phyloP scores from a whole-genome alignment of 2,797 vertebrate species.

The Helicolenus hilgendorfi region DNA sequence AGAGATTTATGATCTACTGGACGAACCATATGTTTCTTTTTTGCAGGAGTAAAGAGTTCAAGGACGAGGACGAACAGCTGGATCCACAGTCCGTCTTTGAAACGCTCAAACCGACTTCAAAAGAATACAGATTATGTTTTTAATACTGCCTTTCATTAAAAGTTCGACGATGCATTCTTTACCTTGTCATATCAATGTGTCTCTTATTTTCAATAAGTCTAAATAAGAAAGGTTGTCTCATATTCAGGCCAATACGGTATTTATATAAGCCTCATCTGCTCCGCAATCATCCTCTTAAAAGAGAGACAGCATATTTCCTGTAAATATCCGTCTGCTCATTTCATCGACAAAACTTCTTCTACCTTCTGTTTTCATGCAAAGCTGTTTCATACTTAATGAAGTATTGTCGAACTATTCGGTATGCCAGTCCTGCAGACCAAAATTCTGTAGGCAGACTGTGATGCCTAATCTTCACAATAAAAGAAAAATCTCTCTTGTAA shows the following conservation, averaged over 20 bases:
- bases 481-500: not conserved
- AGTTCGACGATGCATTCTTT: not conserved
- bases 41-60: not conserved
- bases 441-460: not conserved
- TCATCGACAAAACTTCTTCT: not conserved
- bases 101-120: not conserved
- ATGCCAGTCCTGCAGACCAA: not conserved
- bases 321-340: not conserved
- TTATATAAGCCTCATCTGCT: not conserved
- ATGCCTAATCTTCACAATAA: slow-evolving; percentile 10
- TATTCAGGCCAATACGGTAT: not conserved
- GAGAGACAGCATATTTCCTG: not conserved
- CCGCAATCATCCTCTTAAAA: not conserved
- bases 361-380: not conserved
- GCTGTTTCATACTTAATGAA: not conserved
- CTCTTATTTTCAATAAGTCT: not conserved
- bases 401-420: not conserved
- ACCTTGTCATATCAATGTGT: not conserved
- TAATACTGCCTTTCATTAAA: not conserved
- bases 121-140: not conserved
- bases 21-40: not conserved
- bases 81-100: not conserved
- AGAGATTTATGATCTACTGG: not conserved
- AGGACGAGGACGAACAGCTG: not conserved
- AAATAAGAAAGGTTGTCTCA: not conserved